Conservation (phyloP, 2,797 vertebrate genomes). For the Anisognathus igniventris region DNA sequence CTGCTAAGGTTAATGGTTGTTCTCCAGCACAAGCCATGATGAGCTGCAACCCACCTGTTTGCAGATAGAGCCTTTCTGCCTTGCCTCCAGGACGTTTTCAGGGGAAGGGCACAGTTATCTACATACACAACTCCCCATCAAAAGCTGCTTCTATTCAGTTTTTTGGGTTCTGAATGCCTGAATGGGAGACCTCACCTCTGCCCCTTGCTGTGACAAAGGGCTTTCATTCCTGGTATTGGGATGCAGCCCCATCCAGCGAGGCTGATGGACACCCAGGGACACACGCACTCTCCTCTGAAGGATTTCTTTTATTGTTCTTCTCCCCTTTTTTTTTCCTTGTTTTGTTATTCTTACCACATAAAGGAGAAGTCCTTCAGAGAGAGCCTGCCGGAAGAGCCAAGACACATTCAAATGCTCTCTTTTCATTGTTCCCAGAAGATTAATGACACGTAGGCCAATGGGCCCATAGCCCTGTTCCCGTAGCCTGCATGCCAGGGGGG, state of each 20-base stretch:
- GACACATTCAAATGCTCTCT: conserved; percentile 55
- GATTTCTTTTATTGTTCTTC: conserved; percentile 20
- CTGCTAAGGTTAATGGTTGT: not conserved
- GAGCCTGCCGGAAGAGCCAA: conserved; percentile 32
- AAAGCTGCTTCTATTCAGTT: not conserved
- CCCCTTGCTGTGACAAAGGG: not conserved
- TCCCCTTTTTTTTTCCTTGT: not conserved
- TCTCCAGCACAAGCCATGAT: not conserved
- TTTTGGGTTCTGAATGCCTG: not conserved
- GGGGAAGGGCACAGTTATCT: not conserved
- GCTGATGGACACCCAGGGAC: not conserved
- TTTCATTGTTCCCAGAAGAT: conserved; percentile 58
- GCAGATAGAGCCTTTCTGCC: not conserved
- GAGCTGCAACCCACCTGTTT: not conserved
- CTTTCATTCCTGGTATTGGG: not conserved
- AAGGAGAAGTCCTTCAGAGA: conserved; percentile 50
- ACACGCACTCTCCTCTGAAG: not conserved
- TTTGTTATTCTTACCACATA: conserved; percentile 14
- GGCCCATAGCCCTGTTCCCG: not conserved
- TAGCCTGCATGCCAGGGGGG: conserved; percentile 38
- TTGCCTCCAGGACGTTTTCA: not conserved
- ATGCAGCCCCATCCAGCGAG: not conserved
- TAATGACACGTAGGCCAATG: conserved; percentile 23
- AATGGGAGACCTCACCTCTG: not conserved
- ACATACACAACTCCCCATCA: not conserved